phyloP scores from a whole-genome alignment of 2,888 invertebrate genomes.

The Drosophila neutralis region DNA sequence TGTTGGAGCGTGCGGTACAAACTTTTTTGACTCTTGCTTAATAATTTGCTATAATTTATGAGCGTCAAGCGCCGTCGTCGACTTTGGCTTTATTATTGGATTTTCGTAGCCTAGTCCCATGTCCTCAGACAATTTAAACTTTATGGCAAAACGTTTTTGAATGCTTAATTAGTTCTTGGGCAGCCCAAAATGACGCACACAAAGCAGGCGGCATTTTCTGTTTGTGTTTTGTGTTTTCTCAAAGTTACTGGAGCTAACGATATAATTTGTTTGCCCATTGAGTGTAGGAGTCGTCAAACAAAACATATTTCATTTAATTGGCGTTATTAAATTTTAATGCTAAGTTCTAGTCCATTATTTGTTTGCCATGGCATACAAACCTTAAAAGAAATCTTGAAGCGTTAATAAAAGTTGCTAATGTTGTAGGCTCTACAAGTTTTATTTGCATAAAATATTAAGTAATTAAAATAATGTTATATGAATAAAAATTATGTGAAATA shows the following conservation, averaged over 20 bases:
- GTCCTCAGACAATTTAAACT: constrained; percentile 68
- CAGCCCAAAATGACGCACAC: constrained; percentile 31
- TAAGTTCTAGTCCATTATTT: constrained; percentile 36
- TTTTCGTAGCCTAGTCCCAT: constrained; percentile 38
- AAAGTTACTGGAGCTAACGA: constrained; percentile 47
- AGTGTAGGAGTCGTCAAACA: constrained; percentile 27
- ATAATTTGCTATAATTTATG: constrained; percentile 75
- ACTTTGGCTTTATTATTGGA: constrained; percentile 65
- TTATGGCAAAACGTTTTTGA: constrained; percentile 75
- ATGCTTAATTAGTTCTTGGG: constrained; percentile 76
- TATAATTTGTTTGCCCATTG: constrained; percentile 68
- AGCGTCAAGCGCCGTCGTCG: constrained; percentile 39
- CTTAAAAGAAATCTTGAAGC: background rate
- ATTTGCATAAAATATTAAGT: background rate
- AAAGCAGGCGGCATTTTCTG: constrained; percentile 7
- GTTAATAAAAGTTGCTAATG: background rate
- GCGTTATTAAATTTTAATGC: constrained; percentile 47
- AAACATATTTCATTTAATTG: constrained; percentile 65
- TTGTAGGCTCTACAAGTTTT: background rate
- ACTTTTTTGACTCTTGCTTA: constrained; percentile 65
- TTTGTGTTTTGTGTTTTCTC: constrained; percentile 26
- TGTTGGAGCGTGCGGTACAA: constrained; percentile 53
- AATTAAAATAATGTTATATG: background rate
- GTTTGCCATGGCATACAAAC: background rate
- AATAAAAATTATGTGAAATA: background rate